Evolutionary conservation across 2,797 vertebrate genomes (phyloP), one percentile per base, ranked within the genome.

Genomic region (Cirrhinus mrigala): DNA sequence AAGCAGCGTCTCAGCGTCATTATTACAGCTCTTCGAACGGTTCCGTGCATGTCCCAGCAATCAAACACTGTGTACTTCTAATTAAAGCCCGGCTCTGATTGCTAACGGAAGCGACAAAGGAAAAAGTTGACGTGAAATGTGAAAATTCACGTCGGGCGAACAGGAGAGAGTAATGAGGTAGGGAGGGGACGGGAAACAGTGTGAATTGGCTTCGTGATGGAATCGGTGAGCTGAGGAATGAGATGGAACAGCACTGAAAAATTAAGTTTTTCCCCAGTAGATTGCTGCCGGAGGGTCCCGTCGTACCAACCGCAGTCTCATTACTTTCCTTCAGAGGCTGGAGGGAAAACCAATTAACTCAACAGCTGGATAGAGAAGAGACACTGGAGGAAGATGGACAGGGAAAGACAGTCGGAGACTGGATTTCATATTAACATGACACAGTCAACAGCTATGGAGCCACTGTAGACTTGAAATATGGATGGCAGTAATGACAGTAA

Each of bases 271-370:
- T 70, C 27, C 75, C 69, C 68, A 75, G 66, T 79, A 88, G 80
- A 73, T 52, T 82, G 62, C 54, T 86, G 82, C 84, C 83, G 80
- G 62, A 87, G 79, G 81, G 74, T 76, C 50, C 81, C 44, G 46
- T 64, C 79, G 14, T 54, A 82, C 74, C 76, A 78, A 50, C 78
- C 54, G 22, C 79, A 85, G 85, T 88, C 85, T 84, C 79, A 88
- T 89, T 90, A 88, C 81, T 83, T 87, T 85, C 80, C 69, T 87
- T 90, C 83, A 89, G 84, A 77, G 83, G 83, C 88, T 82, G 78
- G 64, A 88, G 78, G 80, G 85, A 89, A 87, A 87, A 90, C 79
- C 84, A 87, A 89, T 89, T 89, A 89, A 86, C 85, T 69, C 87
- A 88, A 89, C 88, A 89, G 88, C 89, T 90, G 88, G 85, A 86